phyloP scores from a whole-genome alignment of 2,113 vertebrate genomes.

The Dipodomys stephensi region DNA sequence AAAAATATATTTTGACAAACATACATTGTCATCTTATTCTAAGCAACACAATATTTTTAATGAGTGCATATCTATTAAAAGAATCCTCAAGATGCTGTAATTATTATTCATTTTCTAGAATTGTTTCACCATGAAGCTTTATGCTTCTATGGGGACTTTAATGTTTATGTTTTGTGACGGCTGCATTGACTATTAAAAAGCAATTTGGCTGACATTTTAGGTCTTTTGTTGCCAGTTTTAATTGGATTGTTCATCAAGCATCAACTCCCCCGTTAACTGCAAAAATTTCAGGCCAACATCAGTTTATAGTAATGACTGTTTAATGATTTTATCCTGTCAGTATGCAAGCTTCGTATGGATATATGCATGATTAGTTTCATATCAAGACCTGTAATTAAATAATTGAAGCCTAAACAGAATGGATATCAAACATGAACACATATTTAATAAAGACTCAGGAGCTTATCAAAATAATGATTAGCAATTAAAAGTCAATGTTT shows the following conservation, averaged over 20 bases:
- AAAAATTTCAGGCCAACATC: constrained; percentile 90
- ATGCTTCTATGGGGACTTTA: constrained; percentile 89
- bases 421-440: constrained; percentile 80
- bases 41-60: constrained; percentile 89
- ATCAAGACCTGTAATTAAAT: constrained; percentile 90
- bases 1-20: constrained; percentile 83
- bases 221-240: constrained; percentile 93
- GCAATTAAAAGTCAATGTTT: constrained; percentile 76
- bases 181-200: constrained; percentile 92
- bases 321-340: constrained; percentile 90
- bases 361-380: constrained; percentile 89
- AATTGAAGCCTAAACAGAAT: constrained; percentile 87
- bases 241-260: constrained; percentile 93
- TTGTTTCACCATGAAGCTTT: constrained; percentile 89
- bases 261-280: constrained; percentile 91
- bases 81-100: constrained; percentile 90
- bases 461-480: constrained; percentile 79
- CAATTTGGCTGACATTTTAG: constrained; percentile 93
- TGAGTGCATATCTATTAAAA: constrained; percentile 88
- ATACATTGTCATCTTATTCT: constrained; percentile 86
- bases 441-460: constrained; percentile 80
- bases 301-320: constrained; percentile 90
- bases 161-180: constrained; percentile 92
- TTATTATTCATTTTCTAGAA: constrained; percentile 93
- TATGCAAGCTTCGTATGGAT: constrained; percentile 85